phyloP scores from a whole-genome alignment of 1,140 invertebrate species.

The Eulimnadia texana region DNA sequence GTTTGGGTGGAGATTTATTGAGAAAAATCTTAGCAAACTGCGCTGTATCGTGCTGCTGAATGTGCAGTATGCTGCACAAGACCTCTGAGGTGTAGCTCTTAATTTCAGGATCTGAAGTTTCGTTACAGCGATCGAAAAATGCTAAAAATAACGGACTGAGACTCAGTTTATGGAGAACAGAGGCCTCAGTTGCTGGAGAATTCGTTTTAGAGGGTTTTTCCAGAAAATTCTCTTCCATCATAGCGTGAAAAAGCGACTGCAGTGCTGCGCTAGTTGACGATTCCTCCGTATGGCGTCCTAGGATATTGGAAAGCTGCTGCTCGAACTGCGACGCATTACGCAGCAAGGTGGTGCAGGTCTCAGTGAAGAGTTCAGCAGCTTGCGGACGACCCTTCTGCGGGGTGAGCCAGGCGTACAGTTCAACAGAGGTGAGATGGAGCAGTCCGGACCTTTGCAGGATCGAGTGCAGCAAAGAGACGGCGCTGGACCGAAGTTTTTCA shows the following conservation, averaged over 20 bases:
- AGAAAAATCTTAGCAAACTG: background rate
- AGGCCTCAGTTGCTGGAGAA: background rate
- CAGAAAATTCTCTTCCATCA: slow-evolving; percentile 8
- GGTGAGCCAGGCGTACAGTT: background rate
- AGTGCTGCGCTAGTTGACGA: background rate
- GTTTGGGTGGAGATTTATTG: background rate
- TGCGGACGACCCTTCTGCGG: background rate
- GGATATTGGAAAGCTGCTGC: background rate
- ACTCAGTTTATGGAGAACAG: no score
- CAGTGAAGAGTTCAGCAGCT: background rate
- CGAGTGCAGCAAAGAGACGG: background rate
- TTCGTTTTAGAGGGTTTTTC: background rate
- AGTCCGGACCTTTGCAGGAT: background rate
- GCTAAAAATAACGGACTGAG: background rate
- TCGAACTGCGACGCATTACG: background rate
- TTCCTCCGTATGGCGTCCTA: background rate
- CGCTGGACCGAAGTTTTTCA: background rate
- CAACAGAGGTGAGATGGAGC: background rate
- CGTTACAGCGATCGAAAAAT: background rate
- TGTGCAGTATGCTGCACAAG: background rate
- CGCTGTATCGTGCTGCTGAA: background rate
- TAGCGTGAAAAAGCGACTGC: background rate
- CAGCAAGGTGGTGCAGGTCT: background rate
- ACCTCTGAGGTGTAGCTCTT: background rate
- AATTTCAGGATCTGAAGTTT: background rate